Conservation (phyloP, 2,888 invertebrate species). For the Heliconius ismenius region DNA sequence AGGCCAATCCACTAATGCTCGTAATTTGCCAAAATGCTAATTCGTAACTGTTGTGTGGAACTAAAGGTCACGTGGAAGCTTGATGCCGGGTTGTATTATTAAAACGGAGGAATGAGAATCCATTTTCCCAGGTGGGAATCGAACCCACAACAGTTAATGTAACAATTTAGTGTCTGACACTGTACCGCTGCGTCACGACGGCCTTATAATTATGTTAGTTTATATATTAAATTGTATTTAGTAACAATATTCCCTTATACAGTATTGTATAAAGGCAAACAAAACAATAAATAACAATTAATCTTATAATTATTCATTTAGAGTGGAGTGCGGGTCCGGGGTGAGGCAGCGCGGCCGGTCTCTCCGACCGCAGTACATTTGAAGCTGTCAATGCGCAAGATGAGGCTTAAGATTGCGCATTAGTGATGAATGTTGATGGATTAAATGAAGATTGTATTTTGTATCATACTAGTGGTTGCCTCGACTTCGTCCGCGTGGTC, state of each 20-base stretch:
- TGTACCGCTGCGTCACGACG: not conserved
- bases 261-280: not conserved
- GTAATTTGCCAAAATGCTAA: not conserved
- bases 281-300: not conserved
- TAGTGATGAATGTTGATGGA: conserved; percentile 10
- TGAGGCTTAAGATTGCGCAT: conserved; percentile 5
- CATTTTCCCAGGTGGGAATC: not conserved
- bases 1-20: not conserved
- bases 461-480: not conserved
- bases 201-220: not conserved
- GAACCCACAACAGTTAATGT: not conserved
- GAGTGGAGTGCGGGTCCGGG: not conserved
- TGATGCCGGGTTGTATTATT: no score
- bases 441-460: not conserved
- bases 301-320: not conserved
- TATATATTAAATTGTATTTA: not conserved
- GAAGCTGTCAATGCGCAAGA: conserved; percentile 20
- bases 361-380: conserved; percentile 19
- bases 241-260: not conserved
- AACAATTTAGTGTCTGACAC: not conserved
- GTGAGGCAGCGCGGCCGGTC: not conserved
- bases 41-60: not conserved
- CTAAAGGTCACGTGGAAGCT: not conserved
- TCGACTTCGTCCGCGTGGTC: not conserved
- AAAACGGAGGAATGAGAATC: not conserved